phyloP scores from a whole-genome alignment of 2,797 vertebrate genomes.

The Oreochromis grahami region DNA sequence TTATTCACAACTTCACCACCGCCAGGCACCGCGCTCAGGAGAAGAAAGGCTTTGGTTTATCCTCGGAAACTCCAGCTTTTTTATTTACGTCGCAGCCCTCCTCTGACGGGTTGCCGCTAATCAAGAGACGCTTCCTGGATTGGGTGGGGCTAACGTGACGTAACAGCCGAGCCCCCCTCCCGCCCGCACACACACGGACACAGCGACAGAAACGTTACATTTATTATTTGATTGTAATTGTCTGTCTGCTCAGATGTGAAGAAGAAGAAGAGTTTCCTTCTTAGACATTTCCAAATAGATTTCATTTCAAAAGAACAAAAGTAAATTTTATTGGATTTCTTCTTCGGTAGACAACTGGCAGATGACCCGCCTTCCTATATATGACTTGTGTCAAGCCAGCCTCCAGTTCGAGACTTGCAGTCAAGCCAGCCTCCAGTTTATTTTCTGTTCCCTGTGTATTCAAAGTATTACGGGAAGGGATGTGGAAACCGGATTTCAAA shows the following conservation, averaged over 20 bases:
- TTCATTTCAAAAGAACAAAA: background rate
- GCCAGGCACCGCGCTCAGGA: background rate
- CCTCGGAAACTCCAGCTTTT: background rate
- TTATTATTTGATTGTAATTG: background rate
- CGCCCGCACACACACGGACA: background rate
- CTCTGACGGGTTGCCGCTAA: background rate
- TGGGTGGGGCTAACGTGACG: conserved; percentile 45
- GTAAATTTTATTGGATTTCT: background rate
- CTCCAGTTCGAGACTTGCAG: no score
- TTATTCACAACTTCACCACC: background rate
- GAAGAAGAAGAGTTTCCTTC: background rate
- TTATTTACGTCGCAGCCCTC: background rate
- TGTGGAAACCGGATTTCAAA: no score
- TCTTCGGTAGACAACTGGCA: background rate
- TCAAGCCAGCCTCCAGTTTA: no score
- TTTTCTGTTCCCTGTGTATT: no score
- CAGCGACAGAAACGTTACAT: background rate
- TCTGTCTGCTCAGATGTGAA: background rate
- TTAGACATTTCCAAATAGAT: background rate
- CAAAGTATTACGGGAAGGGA: no score
- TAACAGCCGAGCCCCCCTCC: conserved; percentile 12
- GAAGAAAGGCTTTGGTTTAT: background rate
- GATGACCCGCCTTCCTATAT: background rate
- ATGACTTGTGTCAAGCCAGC: no score
- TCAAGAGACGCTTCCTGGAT: conserved; percentile 28